Percentiles rank a stretch among this genome's conserved stretches.
These are phyloP conservation scores for Marisa cornuarietis DNA, from an alignment of 1,140 invertebrate genomes.

Conservation along the genomic window DNA sequence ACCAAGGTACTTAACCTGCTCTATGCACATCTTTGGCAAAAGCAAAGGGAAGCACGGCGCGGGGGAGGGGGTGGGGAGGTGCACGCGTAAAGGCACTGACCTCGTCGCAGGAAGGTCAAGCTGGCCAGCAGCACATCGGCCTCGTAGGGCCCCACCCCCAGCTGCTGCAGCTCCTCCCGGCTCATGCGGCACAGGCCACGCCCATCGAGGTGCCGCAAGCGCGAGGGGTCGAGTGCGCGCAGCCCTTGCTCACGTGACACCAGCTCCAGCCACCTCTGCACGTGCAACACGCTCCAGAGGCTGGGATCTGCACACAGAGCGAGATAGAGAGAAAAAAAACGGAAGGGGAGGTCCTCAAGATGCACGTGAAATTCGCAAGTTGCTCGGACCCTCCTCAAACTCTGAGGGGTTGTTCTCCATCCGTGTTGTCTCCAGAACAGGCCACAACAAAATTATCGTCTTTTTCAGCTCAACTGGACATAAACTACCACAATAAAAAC, in stretches of 20 bases:
- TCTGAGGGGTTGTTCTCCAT: too few relatives aligned
- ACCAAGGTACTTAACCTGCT: too few relatives aligned
- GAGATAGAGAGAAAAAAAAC: too few relatives aligned
- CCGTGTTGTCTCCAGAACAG: too few relatives aligned
- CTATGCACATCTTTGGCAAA: neutral
- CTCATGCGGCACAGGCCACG: slow-evolving; percentile 71
- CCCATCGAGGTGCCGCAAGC: slow-evolving; percentile 71
- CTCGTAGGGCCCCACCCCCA: slow-evolving; percentile 48
- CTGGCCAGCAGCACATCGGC: slow-evolving; percentile 57
- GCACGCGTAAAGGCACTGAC: slow-evolving; percentile 36
- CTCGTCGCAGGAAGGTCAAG: slow-evolving; percentile 55
- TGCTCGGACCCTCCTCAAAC: too few relatives aligned
- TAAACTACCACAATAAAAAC: too few relatives aligned
- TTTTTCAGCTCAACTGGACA: too few relatives aligned
- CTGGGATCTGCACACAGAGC: slow-evolving; percentile 70
- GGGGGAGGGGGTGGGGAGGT: neutral
- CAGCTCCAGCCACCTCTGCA: slow-evolving; percentile 76
- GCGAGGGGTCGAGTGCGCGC: slow-evolving; percentile 65
- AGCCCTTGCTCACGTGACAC: slow-evolving; percentile 72
- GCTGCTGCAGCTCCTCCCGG: slow-evolving; percentile 52
- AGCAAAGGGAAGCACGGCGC: neutral
- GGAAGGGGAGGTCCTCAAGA: too few relatives aligned
- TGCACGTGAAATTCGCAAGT: too few relatives aligned
- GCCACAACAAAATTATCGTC: too few relatives aligned
- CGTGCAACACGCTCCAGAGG: slow-evolving; percentile 73